Conservation (phyloP, 2,113 vertebrate species). For the Callaeas wilsoni region DNA sequence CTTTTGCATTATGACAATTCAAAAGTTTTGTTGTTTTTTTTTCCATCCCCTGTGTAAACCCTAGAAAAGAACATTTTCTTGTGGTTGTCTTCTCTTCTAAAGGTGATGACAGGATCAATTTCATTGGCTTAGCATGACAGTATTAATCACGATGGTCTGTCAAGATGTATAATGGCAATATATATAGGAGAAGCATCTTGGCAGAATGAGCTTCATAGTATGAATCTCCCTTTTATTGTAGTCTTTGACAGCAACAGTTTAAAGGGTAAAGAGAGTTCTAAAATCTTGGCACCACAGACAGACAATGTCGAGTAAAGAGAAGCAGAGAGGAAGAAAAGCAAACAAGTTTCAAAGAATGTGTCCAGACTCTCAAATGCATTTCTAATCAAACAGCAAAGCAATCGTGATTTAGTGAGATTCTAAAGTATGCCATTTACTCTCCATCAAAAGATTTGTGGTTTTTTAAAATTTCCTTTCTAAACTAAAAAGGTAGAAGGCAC, state of each 20-base stretch:
- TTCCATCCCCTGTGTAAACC: conserved; percentile 7
- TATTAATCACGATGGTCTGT: conserved; percentile 54
- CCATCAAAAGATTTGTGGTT: conserved; percentile 53
- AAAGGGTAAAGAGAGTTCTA: conserved; percentile 11
- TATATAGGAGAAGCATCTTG: not conserved
- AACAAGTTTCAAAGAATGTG: conserved; percentile 41
- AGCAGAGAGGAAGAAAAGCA: conserved; percentile 36
- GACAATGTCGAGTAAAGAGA: conserved; percentile 36
- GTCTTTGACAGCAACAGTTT: conserved; percentile 25
- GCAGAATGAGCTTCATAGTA: not conserved
- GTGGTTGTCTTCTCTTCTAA: conserved; percentile 13
- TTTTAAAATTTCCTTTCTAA: conserved; percentile 49
- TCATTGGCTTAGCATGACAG: conserved; percentile 40
- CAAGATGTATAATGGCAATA: conserved; percentile 32
- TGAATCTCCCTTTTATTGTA: not conserved
- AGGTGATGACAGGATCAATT: conserved; percentile 53
- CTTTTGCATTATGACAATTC: not conserved
- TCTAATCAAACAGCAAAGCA: conserved; percentile 49
- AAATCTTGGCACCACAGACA: conserved; percentile 30
- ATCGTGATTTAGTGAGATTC: conserved; percentile 38
- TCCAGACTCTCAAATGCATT: conserved; percentile 42
- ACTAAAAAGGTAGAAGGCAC: conserved; percentile 42
- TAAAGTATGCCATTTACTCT: conserved; percentile 51
- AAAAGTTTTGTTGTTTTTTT: not conserved
- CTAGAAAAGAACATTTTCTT: conserved; percentile 21